Percentiles rank a stretch among this genome's conserved stretches.
phyloP scores from a whole-genome alignment of 2,888 invertebrate species.

The Polia nebulosa region DNA sequence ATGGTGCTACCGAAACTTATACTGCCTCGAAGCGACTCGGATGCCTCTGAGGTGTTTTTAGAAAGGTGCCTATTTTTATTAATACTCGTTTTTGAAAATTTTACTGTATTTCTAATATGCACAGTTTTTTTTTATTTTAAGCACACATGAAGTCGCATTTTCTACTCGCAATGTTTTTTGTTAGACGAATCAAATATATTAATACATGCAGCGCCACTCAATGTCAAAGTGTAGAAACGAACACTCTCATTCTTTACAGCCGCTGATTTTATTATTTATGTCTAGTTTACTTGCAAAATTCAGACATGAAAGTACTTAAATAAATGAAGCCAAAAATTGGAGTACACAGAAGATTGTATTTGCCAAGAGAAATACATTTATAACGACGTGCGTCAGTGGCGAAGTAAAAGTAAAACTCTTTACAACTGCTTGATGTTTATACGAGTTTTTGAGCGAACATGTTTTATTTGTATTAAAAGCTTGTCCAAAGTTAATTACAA shows the following conservation, averaged over 20 bases:
- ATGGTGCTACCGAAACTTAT: conserved; percentile 94
- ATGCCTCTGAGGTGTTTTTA: conserved; percentile 92
- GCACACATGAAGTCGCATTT: conserved; percentile 7
- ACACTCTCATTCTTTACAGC: conserved; percentile 7
- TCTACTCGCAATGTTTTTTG: not conserved
- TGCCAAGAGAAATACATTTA: conserved; percentile 67
- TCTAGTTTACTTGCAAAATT: conserved; percentile 41
- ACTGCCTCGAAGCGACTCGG: conserved; percentile 94
- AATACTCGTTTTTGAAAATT: conserved; percentile 46
- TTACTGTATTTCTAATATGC: too few species aligned
- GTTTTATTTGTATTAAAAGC: conserved; percentile 55
- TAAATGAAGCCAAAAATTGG: conserved; percentile 47
- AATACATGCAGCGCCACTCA: conserved; percentile 14
- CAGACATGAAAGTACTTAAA: conserved; percentile 51
- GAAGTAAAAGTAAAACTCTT: conserved; percentile 65
- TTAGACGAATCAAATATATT: conserved; percentile 11
- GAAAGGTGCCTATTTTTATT: conserved; percentile 88
- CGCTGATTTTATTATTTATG: conserved; percentile 33
- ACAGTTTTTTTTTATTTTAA: conserved; percentile 6
- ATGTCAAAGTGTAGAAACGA: not conserved
- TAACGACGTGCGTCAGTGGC: conserved; percentile 69
- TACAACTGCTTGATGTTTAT: conserved; percentile 55
- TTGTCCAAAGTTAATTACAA: conserved; percentile 57
- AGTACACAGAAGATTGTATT: conserved; percentile 52
- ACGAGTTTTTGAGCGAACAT: conserved; percentile 52